Evolutionary conservation across 2,888 invertebrate species (phyloP).

Genomic region (Epinotia nisella): DNA sequence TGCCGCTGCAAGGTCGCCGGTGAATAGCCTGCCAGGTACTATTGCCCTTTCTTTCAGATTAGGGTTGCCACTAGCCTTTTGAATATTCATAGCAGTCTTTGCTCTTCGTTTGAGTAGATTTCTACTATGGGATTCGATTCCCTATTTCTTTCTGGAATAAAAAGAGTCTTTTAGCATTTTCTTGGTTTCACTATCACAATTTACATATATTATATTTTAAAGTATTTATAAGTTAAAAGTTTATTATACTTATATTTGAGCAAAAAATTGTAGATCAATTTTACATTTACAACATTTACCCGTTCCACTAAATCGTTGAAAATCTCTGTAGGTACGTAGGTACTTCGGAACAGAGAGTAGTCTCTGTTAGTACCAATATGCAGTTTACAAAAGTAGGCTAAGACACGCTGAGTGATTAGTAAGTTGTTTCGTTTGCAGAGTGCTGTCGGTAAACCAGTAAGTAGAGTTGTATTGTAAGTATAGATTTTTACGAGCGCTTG

Average conservation of each 20-base stretch:
- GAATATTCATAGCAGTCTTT: constrained; percentile 12
- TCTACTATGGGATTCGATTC: background rate
- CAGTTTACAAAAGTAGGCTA: constrained; percentile 13
- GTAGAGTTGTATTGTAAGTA: background rate
- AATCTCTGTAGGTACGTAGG: background rate
- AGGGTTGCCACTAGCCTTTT: constrained; percentile 61
- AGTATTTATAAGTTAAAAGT: too few species aligned
- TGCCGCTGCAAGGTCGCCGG: constrained; percentile 79
- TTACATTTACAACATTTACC: background rate
- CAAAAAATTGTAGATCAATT: too few species aligned
- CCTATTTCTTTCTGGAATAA: background rate
- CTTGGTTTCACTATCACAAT: too few species aligned
- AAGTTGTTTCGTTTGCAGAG: constrained; percentile 15
- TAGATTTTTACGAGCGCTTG: too few species aligned
- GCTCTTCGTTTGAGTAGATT: background rate
- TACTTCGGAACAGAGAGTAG: too few species aligned
- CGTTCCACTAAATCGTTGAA: background rate
- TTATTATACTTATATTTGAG: too few species aligned
- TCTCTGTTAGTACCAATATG: background rate
- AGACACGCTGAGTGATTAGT: constrained; percentile 6
- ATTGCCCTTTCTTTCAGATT: constrained; percentile 71
- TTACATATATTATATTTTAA: too few species aligned
- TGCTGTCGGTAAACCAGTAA: constrained; percentile 12
- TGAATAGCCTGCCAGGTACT: constrained; percentile 72
- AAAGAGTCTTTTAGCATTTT: background rate